Conservation (phyloP, 2,797 vertebrate species). For the Epinephelus malabaricus region DNA sequence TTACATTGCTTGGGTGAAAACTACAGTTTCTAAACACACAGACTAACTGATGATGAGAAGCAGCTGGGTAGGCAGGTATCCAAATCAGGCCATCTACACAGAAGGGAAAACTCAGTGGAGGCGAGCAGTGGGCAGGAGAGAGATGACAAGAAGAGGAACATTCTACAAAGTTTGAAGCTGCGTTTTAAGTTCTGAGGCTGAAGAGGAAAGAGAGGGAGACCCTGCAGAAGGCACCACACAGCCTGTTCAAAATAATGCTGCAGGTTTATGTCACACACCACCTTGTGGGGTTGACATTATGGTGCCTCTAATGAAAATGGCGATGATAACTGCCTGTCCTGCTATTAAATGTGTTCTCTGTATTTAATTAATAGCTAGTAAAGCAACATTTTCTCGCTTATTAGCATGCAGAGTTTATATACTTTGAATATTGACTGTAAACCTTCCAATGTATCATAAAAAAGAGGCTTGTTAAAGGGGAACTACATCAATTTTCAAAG, state of each 20-base stretch:
- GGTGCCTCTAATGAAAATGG: neutral
- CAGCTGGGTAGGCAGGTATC: constrained; percentile 2
- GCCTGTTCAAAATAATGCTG: neutral
- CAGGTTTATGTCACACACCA: neutral
- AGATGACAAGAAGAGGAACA: neutral
- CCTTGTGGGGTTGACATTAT: neutral
- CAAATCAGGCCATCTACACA: constrained; percentile 8
- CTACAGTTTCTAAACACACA: neutral
- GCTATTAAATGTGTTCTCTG: neutral
- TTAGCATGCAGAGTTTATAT: neutral
- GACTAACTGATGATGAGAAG: constrained; percentile 5
- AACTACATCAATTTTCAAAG: too few relatives aligned
- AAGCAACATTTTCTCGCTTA: neutral
- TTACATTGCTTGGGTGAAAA: neutral
- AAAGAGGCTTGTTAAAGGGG: too few relatives aligned
- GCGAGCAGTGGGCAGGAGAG: constrained; percentile 1
- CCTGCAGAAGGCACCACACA: neutral
- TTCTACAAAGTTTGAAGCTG: neutral
- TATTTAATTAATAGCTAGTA: neutral
- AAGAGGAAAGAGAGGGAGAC: neutral
- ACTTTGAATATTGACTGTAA: neutral
- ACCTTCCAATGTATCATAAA: too few relatives aligned
- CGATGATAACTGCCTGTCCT: neutral
- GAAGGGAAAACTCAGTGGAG: constrained; percentile 10
- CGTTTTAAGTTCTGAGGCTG: neutral